These are phyloP conservation scores for Megastigmus dorsalis DNA, from an alignment of 2,888 invertebrate species.

Conservation along the genomic window DNA sequence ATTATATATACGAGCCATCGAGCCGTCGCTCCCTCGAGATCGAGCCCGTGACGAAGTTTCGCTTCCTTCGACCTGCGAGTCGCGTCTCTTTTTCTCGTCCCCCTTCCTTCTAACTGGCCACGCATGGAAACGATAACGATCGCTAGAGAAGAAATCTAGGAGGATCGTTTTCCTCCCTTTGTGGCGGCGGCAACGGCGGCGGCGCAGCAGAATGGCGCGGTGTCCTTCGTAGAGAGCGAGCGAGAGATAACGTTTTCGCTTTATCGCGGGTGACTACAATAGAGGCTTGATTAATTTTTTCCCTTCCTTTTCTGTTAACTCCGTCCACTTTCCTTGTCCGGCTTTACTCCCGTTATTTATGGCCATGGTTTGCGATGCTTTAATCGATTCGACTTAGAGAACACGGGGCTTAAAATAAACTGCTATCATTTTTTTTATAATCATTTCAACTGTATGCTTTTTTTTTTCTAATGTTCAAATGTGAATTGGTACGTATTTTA, in stretches of 20 bases:
- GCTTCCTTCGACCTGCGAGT: constrained; percentile 1
- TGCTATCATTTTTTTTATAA: too few species aligned
- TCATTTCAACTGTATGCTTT: too few species aligned
- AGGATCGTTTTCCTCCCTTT: constrained; percentile 10
- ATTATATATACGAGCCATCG: too few species aligned
- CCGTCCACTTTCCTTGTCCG: neutral
- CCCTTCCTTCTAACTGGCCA: neutral
- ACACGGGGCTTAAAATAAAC: too few species aligned
- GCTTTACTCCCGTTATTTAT: constrained; percentile 18
- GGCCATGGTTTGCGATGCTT: neutral
- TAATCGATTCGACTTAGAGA: constrained; percentile 24
- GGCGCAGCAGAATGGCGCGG: neutral
- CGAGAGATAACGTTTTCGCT: constrained; percentile 31
- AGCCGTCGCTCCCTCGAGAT: constrained; percentile 53
- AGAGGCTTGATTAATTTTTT: constrained; percentile 51
- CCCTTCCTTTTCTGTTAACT: constrained; percentile 6
- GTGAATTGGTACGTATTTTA: too few species aligned
- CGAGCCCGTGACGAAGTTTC: constrained; percentile 54
- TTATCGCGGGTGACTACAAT: constrained; percentile 41
- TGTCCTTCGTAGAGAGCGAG: constrained; percentile 20
- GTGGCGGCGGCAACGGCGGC: too few species aligned
- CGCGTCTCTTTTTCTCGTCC: constrained; percentile 19
- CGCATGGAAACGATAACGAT: constrained; percentile 52
- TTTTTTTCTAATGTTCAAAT: too few species aligned
- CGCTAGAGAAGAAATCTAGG: constrained; percentile 27